Evolutionary conservation across 2,797 vertebrate species (phyloP).

Genomic region (Gallinago solitaria): DNA sequence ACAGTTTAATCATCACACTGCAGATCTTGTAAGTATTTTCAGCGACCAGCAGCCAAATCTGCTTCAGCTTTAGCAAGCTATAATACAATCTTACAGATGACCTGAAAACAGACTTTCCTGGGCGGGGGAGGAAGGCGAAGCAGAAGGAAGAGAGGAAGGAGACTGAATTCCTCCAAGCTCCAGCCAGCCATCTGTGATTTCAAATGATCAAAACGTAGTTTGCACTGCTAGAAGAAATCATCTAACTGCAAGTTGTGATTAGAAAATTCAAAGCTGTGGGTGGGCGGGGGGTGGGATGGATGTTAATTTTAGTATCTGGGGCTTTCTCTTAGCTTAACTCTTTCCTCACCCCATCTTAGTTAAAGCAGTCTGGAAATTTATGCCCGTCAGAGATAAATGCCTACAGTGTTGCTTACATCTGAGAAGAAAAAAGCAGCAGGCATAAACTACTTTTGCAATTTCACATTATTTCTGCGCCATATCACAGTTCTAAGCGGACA

Average conservation of each 20-base stretch:
- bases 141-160: constrained; percentile 32
- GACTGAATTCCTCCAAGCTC: neutral
- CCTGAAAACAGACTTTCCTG: constrained; percentile 15
- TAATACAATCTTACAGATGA: neutral
- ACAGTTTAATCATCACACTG: neutral
- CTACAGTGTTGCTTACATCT: neutral
- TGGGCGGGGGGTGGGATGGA: neutral
- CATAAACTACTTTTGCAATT: neutral
- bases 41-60: neutral
- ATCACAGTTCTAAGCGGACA: neutral
- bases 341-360: neutral
- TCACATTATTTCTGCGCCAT: neutral
- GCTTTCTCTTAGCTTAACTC: constrained; percentile 50
- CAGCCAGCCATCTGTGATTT: constrained; percentile 57
- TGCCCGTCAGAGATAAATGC: neutral
- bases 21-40: neutral
- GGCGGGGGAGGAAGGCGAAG: neutral
- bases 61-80: neutral
- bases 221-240: neutral
- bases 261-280: constrained; percentile 44
- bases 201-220: neutral
- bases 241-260: constrained; percentile 14
- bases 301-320: constrained; percentile 55
- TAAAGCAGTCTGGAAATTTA: neutral
- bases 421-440: neutral